Conservation (phyloP, 2,113 vertebrate genomes). For the Uropsilus gracilis region DNA sequence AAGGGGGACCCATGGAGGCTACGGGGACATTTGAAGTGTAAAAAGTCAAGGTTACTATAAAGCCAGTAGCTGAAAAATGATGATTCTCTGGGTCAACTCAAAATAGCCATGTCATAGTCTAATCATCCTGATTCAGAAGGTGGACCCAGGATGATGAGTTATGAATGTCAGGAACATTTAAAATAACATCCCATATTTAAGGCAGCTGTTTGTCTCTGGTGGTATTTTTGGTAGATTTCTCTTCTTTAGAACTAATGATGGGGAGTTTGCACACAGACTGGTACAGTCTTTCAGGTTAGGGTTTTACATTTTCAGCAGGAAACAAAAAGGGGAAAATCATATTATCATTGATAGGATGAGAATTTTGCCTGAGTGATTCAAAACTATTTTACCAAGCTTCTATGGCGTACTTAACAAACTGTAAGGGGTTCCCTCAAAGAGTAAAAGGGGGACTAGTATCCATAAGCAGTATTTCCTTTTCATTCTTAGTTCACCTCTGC, state of each 20-base stretch:
- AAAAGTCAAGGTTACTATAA: neutral
- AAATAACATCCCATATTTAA: neutral
- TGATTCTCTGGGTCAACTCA: neutral
- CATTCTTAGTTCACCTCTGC: no score
- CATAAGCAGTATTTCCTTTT: no score
- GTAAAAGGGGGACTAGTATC: no score
- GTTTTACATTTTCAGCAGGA: neutral
- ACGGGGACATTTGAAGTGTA: neutral
- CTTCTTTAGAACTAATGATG: neutral
- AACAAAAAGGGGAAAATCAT: neutral
- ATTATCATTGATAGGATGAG: neutral
- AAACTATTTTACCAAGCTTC: neutral
- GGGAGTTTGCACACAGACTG: neutral
- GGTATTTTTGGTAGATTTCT: neutral
- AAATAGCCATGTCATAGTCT: neutral
- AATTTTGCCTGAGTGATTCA: neutral
- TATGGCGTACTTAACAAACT: accelerated
- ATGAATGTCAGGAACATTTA: neutral
- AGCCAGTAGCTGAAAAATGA: neutral
- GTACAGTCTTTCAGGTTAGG: neutral
- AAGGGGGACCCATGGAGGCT: neutral
- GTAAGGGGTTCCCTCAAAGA: accelerated
- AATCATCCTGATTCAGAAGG: neutral
- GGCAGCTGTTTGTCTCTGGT: neutral
- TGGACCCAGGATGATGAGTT: neutral